Evolutionary conservation across 2,113 vertebrate genomes (phyloP), one percentile per base, ranked within the genome.

Genomic region (Pituophis catenifer): DNA sequence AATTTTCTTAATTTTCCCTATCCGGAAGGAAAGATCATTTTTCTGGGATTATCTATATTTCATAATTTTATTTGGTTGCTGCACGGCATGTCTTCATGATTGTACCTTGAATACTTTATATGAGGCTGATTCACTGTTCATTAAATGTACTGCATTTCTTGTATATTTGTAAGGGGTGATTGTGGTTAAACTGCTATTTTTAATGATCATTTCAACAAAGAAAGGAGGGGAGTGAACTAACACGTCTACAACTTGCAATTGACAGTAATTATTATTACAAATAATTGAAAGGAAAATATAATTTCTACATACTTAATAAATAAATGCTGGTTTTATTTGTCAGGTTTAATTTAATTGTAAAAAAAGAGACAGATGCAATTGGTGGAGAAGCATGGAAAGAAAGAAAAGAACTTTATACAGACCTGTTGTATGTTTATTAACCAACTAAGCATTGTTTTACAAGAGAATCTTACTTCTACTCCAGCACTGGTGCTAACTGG

Each of bases 41-140:
- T 90, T 13, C 26, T 89, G 91, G 26, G 62, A 44, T 48, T 93
- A 26, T 33, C 65, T 93, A 85, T 91, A 75, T 95, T 92, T 81
- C 93, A 17, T 89, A 55, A 85, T 96, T 95, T 93, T 88, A 89
- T 94, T 17, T 94, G 0, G n/a, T 26, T 86, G 23, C 92, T 86
- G 24, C 0, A 7, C 70, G 91, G 95, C 48, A 92, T 65, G 6
- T 55, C 93, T 92, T 92, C 33, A 57, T 91, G 11, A 91, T 8
- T 44, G 19, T 26, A 70, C 33, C 24, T 94, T 87, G 92, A 90
- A 91, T 9, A 5, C 50, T 90, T 52, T 65, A 85, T 33, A 86
- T 89, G 59, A n/a, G 19, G 59, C 94, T 92, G 89, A 2, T 3
- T 21, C 33, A 26, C 58, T 90, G 62, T 92, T 75, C 88, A 91